Conservation (phyloP, 1,140 invertebrate genomes). For the Zaprionus vittiger region DNA sequence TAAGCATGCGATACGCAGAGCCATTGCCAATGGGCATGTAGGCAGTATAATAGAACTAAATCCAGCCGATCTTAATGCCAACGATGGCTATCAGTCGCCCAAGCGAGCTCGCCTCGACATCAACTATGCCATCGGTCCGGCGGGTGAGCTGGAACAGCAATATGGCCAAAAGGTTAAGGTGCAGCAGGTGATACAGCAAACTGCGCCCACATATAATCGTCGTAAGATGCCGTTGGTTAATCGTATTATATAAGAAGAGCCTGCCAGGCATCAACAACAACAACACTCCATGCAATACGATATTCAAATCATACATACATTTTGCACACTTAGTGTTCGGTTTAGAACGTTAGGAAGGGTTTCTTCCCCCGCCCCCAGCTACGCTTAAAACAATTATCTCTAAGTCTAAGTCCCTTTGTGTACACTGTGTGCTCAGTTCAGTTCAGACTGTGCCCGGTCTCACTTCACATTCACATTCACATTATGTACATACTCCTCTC, state of each 20-base stretch:
- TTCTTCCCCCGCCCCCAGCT: slow-evolving; percentile 26
- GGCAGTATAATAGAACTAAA: slow-evolving; percentile 75
- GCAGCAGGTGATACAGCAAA: slow-evolving; percentile 59
- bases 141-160: slow-evolving; percentile 75
- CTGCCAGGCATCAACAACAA: not conserved
- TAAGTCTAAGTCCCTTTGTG: slow-evolving; percentile 52
- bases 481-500: not conserved
- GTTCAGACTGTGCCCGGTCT: not conserved
- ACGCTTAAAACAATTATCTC: slow-evolving; percentile 57
- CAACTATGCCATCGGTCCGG: slow-evolving; percentile 80
- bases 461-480: slow-evolving; percentile 7
- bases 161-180: slow-evolving; percentile 76
- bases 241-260: slow-evolving; percentile 84
- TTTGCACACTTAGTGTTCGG: slow-evolving; percentile 62
- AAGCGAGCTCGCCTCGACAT: slow-evolving; percentile 79
- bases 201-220: slow-evolving; percentile 82
- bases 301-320: slow-evolving; percentile 14
- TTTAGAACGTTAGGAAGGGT: slow-evolving; percentile 24
- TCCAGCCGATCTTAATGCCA: slow-evolving; percentile 76
- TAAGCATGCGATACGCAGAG: slow-evolving; percentile 84
- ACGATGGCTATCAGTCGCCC: slow-evolving; percentile 64
- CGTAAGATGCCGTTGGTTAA: slow-evolving; percentile 87
- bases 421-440: slow-evolving; percentile 37
- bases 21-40: slow-evolving; percentile 58
- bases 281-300: slow-evolving; percentile 2